Evolutionary conservation across 2,888 invertebrate genomes (phyloP), one percentile per base, ranked within the genome.

Genomic region (Julus scanicus): DNA sequence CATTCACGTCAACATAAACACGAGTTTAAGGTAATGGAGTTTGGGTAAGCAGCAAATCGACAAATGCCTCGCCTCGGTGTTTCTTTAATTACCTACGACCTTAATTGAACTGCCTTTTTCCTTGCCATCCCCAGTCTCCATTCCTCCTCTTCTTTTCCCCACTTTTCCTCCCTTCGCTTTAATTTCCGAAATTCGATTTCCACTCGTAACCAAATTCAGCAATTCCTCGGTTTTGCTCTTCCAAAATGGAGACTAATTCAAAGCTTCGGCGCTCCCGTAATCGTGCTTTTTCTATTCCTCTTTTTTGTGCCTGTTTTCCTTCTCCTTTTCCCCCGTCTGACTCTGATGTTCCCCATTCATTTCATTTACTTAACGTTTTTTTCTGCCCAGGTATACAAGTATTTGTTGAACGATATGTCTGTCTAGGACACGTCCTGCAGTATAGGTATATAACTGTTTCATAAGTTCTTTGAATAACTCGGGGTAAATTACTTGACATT

Each of bases 121-220:
- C 29, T 63, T 20, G 20, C 63, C 6, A 20, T 37, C 80, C 80
- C 29, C 80, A 2, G 20, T 13, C 13, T 13, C 29, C 53, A 15
- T 71, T 71, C 29, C 29, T 71, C 29, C 71, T 71, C n/a, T n/a
- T n/a, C n/a, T n/a, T n/a, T 48, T 20, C 17, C 20, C 84, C 17
- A n/a, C 84, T 40, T 6, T 29, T 17, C 48, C 40, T 15, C n/a
- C n/a, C n/a, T 44, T 20, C 29, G 29, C 85, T 85, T 85, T 85
- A 85, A 85, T 85, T 85, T 85, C 85, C 29, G 85, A 85, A 85
- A 85, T 85, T 85, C 85, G 85, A 85, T 85, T 85, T 85, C 20
- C 17, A 85, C 85, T 49, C 85, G 20, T 85, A 85, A 85, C 85
- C 85, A 85, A 85, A 85, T 85, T 49, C 44, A 49, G n/a, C 85